A percentile compares a stretch with the other conserved stretches of the same genome.
Conservation (phyloP, 2,888 invertebrate genomes). For the Rugalucina vietnamica region DNA sequence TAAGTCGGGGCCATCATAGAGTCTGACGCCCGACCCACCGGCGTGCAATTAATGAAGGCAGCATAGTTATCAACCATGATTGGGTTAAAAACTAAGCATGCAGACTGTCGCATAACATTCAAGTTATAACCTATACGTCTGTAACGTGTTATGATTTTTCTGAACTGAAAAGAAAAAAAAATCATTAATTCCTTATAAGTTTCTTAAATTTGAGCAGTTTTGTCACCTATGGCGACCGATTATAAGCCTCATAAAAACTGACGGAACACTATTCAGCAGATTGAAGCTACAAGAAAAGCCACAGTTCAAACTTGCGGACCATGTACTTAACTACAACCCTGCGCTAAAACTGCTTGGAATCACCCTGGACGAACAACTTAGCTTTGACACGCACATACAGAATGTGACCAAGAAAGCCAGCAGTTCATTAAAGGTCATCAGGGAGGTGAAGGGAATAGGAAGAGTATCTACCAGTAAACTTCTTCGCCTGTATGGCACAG, state of each 20-base stretch:
- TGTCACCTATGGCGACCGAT: constrained; percentile 10
- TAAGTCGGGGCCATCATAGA: too few relatives aligned
- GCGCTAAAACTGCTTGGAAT: constrained; percentile 15
- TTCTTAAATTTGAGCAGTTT: too few relatives aligned
- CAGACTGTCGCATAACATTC: too few relatives aligned
- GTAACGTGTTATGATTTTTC: too few relatives aligned
- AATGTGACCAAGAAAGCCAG: constrained; percentile 14
- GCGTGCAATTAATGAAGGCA: too few relatives aligned
- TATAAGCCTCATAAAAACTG: constrained; percentile 11
- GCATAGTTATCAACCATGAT: too few relatives aligned
- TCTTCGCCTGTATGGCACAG: not conserved
- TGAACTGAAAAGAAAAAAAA: too few relatives aligned
- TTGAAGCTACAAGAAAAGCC: not conserved
- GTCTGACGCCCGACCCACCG: too few relatives aligned
- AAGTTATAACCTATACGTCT: too few relatives aligned
- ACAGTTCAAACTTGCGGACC: not conserved
- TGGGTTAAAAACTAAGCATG: too few relatives aligned
- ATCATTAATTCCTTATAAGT: too few relatives aligned
- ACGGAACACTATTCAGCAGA: constrained; percentile 6
- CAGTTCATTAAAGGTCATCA: constrained; percentile 19
- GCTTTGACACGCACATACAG: constrained; percentile 9
- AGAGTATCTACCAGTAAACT: constrained; percentile 8
- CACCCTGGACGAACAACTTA: constrained; percentile 14
- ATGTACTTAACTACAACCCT: not conserved
- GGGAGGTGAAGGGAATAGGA: constrained; percentile 31